These are phyloP conservation scores for Oligia fasciuncula DNA, from an alignment of 2,888 invertebrate species.

Conservation along the genomic window DNA sequence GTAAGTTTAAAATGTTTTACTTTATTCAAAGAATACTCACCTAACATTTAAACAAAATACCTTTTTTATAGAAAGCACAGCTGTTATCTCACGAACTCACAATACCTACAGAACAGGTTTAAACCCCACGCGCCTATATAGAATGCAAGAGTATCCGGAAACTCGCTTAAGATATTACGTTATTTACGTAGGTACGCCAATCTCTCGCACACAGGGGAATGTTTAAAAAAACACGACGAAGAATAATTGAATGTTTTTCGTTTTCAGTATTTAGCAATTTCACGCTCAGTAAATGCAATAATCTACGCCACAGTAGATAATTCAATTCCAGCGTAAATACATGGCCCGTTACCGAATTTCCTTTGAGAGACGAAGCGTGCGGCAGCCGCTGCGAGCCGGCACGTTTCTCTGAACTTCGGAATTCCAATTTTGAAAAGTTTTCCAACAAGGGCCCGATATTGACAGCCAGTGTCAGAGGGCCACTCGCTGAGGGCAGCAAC, in stretches of 20 bases:
- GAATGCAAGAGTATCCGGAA: conserved; percentile 47
- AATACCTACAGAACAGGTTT: background rate
- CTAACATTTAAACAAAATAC: background rate
- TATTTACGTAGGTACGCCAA: conserved; percentile 42
- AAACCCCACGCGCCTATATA: conserved; percentile 15
- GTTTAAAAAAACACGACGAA: conserved; percentile 59
- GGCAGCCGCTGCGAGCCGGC: conserved; percentile 83
- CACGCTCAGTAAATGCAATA: conserved; percentile 86
- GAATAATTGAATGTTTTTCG: conserved; percentile 72
- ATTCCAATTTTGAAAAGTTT: conserved; percentile 90
- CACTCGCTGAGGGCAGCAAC: conserved; percentile 75
- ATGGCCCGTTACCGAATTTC: conserved; percentile 87
- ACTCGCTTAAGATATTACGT: conserved; percentile 50
- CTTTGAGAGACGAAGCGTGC: conserved; percentile 88
- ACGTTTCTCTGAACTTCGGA: conserved; percentile 88
- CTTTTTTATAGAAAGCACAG: conserved; percentile 1
- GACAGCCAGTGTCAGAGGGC: conserved; percentile 87
- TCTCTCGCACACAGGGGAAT: conserved; percentile 43
- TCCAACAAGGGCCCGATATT: conserved; percentile 87
- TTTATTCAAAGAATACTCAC: background rate
- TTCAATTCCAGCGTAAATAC: conserved; percentile 87
- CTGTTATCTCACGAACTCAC: conserved; percentile 4
- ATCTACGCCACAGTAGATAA: conserved; percentile 85
- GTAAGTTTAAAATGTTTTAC: background rate
- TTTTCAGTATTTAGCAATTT: conserved; percentile 83